Evolutionary conservation across 2,888 invertebrate species (phyloP), one percentile per base, ranked within the genome.

Genomic region (Listrodromus nycthemerus): DNA sequence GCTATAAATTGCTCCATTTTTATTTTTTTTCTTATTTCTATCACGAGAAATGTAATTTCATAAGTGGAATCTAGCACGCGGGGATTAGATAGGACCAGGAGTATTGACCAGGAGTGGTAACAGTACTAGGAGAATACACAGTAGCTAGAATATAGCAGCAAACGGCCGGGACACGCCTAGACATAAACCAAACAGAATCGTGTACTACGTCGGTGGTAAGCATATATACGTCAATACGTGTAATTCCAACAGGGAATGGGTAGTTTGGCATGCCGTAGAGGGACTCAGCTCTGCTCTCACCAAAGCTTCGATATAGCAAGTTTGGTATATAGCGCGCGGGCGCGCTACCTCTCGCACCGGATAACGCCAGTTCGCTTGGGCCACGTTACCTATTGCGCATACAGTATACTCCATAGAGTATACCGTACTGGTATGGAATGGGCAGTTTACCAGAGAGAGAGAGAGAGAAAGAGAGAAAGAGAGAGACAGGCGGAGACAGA

Each of bases 151-250:
- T 78, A 78, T 70, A 86, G 76, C 58, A 76, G 76, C 76, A 82
- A 77, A 84, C 85, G 84, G 79, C 63, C 65, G 81, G 88, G 89
- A 91, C 92, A 91, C 91, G 91, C 91, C 92, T 91, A 92, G 91
- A 90, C 91, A 91, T 92, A 92, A 93, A 92, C 92, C 91, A 91
- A 90, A 91, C 91, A 89, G 92, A 91, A 90, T 90, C 89, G 90
- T 89, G 88, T 89, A 90, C 87, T 87, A 86, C 86, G 89, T 87
- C 87, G 86, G 86, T 87, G 88, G 87, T 85, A 86, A 86, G 87
- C 89, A 87, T 89, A 89, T 87, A 90, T 90, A 91, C 91, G 89
- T 91, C 91, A 90, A 92, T 92, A 91, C 91, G 88, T 91, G 92
- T 92, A 92, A 92, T 92, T 92, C 91, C 90, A 89, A 90, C 85